Base-by-base conservation (phyloP, 1,140 invertebrate species). In the Tetragnatha versicolor region DNA sequence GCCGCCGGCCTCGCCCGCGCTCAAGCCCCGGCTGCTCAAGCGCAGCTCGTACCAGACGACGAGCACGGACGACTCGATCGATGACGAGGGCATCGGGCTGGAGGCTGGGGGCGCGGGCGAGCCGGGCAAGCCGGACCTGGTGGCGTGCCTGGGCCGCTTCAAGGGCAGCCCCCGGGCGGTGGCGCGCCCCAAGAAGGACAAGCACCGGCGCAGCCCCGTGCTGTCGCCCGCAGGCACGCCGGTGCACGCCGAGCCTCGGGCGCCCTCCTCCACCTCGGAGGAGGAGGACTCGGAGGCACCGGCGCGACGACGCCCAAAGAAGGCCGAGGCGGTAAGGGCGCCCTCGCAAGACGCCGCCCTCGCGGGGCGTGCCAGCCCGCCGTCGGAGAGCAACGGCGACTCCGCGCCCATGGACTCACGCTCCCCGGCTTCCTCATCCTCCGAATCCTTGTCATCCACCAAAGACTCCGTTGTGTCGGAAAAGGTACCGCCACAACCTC, bases 91-190 rank as follows among this genome's bases (percentile, higher is more conserved):
- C 2, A 91, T 91, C 39, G 90, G 90, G 2, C 90, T 90, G 81
- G 82, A 82, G 29, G 37, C 65, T 27, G 77, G 73, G 25, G 77
- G 79, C 25, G 55, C 73, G 7, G 90, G n/a, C n/a, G n/a, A n/a
- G n/a, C n/a, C n/a, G n/a, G n/a, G n/a, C n/a, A 90, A 86, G 89
- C 90, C 60, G 89, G 90, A 80, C 89, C 90, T 35, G 89, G 89
- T 22, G 89, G 89, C 53, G 73, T 88, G 10, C 88, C n/a, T n/a
- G n/a, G n/a, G n/a, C n/a, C n/a, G n/a, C n/a, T n/a, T n/a, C n/a
- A n/a, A n/a, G n/a, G n/a, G 89, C 79, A 90, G 89, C 84, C 89
- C 89, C 20, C 91, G 90, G 84, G 90, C 91, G 83, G 85, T 91
- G 66, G 89, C 88, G 12, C 89, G 90, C 81, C 35, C 2, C 55